Evolutionary conservation across 2,113 vertebrate species (phyloP), one percentile per base, ranked within the genome.

Genomic region (Cavia porcellus): DNA sequence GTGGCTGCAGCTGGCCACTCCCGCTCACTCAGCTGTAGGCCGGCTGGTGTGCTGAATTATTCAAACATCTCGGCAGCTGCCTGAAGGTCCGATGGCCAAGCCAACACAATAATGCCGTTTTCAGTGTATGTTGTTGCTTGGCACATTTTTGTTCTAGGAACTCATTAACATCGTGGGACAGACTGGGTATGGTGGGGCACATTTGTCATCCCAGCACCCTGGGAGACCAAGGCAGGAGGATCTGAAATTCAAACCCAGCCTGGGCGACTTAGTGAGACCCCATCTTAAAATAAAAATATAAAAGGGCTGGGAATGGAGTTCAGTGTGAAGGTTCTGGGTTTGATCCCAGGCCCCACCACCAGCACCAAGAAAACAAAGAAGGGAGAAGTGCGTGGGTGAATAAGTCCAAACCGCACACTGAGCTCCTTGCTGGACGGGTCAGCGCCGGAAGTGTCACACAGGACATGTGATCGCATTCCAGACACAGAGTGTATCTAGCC

Each of bases 41-140:
- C 7, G 47, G 42, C 47, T 30, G 28, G 45, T 47, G n/a, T 52
- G 4, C 14, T 88, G 77, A 90, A 89, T 86, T 83, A 74, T 82
- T 94, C 92, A 85, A 45, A 42, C 75, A 87, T 61, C 92, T 57
- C 5, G 42, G 47, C 59, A 10, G 83, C 35, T 57, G 62, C 70
- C 59, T 30, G 59, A 45, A 11, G 90, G 62, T 66, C 83, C 4
- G n/a, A 1, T 32, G 50, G 84, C 35, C 8, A 12, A 52, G 74
- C 45, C 52, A 5, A 6, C 0, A n/a, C 52, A 7, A 28, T 3
- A 0, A 42, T n/a, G 30, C 22, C 38, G 50, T 72, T 77, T 66
- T 64, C 86, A 32, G 4, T 28, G 57, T 13, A 10, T 14, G 0
- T 72, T 1, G 0, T 32, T 17, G 25, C 32, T 7, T 7, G 24